Percentiles rank a stretch among this genome's conserved stretches.
phyloP scores from a whole-genome alignment of 2,888 invertebrate species.

The Cylindroiulus punctatus region DNA sequence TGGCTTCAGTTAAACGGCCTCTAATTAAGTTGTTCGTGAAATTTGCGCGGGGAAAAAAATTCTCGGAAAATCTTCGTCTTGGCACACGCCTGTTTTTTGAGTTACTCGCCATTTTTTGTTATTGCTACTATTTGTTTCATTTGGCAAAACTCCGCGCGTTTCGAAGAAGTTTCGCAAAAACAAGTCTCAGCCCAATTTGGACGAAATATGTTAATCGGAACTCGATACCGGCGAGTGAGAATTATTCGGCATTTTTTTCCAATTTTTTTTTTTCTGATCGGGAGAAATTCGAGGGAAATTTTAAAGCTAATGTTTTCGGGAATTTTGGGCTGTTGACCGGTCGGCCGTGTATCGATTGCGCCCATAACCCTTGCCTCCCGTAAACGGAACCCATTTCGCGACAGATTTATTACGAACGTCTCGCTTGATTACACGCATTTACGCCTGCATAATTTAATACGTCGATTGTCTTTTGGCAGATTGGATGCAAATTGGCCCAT shows the following conservation, averaged over 20 bases:
- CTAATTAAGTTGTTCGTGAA: conserved; percentile 1
- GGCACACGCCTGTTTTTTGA: conserved; percentile 2
- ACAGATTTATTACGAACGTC: background rate
- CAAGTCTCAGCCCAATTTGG: conserved; percentile 23
- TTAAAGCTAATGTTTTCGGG: background rate
- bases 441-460: conserved; percentile 23
- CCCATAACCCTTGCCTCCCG: background rate
- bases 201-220: conserved; percentile 28
- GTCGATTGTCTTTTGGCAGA: conserved; percentile 30
- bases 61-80: background rate
- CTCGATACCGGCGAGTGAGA: background rate
- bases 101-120: background rate
- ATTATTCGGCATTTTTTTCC: background rate
- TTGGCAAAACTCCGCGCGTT: background rate
- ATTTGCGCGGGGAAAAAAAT: background rate
- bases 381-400: conserved; percentile 12
- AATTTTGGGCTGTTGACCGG: conserved; percentile 29
- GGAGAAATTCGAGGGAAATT: conserved; percentile 4
- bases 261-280: background rate
- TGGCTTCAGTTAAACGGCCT: background rate
- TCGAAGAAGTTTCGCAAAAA: conserved; percentile 35
- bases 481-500: conserved; percentile 7
- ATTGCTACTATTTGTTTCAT: conserved; percentile 2
- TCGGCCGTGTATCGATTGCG: conserved; percentile 4
- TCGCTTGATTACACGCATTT: conserved; percentile 16